phyloP scores from a whole-genome alignment of 2,888 invertebrate genomes.

The Poecilobothrus nobilitatus region DNA sequence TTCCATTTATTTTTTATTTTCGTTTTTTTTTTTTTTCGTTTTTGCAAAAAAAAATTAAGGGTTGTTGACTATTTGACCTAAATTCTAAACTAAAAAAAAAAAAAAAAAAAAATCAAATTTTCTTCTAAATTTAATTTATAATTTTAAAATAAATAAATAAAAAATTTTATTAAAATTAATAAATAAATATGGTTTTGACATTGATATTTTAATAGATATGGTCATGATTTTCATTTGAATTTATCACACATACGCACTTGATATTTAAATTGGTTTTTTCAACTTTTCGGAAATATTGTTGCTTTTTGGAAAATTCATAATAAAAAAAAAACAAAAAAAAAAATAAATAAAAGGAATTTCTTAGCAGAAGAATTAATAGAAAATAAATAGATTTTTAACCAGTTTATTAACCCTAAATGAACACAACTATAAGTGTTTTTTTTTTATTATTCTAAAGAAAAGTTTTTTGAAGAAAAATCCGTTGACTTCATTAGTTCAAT shows the following conservation, averaged over 20 bases:
- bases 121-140: neutral
- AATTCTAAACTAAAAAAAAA: neutral
- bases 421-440: neutral
- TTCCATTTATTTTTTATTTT: too few species aligned
- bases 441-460: too few species aligned
- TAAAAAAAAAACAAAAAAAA: too few species aligned
- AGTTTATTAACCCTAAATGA: neutral
- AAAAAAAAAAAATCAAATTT: too few species aligned
- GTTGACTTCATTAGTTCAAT: neutral
- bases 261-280: neutral
- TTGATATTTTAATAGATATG: neutral
- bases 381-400: neutral
- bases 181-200: neutral
- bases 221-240: neutral
- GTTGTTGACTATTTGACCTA: neutral
- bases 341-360: neutral
- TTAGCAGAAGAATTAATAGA: neutral
- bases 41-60: neutral
- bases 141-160: neutral
- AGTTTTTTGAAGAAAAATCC: neutral
- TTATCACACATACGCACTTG: neutral
- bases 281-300: neutral
- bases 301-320: too few species aligned
- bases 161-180: neutral
- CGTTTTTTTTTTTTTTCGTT: too few species aligned